Conservation (phyloP, 1,140 invertebrate genomes). For the Halotydeus destructor region DNA sequence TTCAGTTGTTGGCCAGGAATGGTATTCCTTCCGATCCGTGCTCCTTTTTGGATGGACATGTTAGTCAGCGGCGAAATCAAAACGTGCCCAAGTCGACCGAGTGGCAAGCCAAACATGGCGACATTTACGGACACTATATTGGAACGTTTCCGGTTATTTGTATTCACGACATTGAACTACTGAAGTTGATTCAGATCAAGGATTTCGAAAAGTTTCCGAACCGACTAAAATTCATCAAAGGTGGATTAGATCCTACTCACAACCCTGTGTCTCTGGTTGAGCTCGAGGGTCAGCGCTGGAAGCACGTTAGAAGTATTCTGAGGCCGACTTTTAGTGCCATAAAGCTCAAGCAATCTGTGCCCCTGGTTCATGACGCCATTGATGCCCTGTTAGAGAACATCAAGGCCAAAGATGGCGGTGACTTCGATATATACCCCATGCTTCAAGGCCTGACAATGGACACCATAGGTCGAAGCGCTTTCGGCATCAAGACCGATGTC, state of each 20-base stretch:
- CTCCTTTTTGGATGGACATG: conserved; percentile 21
- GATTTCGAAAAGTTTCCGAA: conserved; percentile 23
- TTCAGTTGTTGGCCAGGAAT: conserved; percentile 4
- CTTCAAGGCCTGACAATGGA: conserved; percentile 33
- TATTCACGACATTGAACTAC: conserved; percentile 21
- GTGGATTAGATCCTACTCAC: neutral
- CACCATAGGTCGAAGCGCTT: conserved; percentile 34
- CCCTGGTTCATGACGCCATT: conserved; percentile 18
- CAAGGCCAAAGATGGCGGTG: conserved; percentile 11
- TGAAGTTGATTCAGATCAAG: conserved; percentile 24
- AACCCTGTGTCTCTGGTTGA: conserved; percentile 17
- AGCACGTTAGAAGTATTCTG: conserved; percentile 27
- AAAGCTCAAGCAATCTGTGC: conserved; percentile 32
- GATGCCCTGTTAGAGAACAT: conserved; percentile 19
- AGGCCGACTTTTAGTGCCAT: conserved; percentile 31
- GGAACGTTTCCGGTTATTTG: conserved; percentile 22
- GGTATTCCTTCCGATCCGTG: conserved; percentile 22
- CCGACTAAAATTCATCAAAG: conserved; percentile 11
- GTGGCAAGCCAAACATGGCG: conserved; percentile 22
- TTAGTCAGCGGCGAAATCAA: neutral
- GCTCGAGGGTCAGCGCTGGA: conserved; percentile 25
- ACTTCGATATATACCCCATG: conserved; percentile 22
- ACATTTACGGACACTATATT: conserved; percentile 22
- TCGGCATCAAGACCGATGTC: conserved; percentile 33
- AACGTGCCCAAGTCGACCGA: conserved; percentile 17